Evolutionary conservation across 1,140 invertebrate genomes (phyloP).

Genomic region (Battus philenor): DNA sequence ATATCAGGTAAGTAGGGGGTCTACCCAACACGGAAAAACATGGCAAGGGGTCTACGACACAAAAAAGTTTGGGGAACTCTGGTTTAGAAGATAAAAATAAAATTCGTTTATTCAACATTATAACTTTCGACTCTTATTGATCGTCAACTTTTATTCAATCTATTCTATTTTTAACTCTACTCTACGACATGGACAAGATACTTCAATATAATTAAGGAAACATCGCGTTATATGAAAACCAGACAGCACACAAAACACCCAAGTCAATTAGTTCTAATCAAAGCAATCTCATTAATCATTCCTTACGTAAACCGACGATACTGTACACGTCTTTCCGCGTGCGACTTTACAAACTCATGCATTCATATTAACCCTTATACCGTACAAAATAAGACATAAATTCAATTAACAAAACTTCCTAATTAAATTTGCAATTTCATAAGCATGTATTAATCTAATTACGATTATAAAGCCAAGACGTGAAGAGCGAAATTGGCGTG

Average conservation of each 20-base stretch:
- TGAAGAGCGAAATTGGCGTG: not conserved
- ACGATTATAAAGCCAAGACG: not conserved
- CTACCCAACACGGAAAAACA: too few species aligned
- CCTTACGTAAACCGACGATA: not conserved
- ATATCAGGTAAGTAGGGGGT: too few species aligned
- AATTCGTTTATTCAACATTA: too few species aligned
- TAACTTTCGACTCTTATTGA: too few species aligned
- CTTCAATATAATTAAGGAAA: too few species aligned
- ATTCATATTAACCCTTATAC: not conserved
- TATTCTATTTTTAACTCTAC: too few species aligned
- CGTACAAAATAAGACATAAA: not conserved
- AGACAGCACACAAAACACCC: not conserved
- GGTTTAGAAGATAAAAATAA: too few species aligned
- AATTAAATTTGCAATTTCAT: not conserved
- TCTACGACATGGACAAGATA: too few species aligned
- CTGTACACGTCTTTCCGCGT: conserved; percentile 1
- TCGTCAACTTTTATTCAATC: too few species aligned
- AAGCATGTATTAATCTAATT: not conserved
- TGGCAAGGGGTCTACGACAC: too few species aligned
- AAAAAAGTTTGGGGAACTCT: too few species aligned
- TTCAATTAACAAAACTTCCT: not conserved
- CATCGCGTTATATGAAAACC: conserved; percentile 3
- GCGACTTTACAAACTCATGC: not conserved
- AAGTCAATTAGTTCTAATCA: not conserved
- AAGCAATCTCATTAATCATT: conserved; percentile 10